Base-by-base conservation (phyloP, 2,797 vertebrate genomes). In the Tympanoctomys barrerae region DNA sequence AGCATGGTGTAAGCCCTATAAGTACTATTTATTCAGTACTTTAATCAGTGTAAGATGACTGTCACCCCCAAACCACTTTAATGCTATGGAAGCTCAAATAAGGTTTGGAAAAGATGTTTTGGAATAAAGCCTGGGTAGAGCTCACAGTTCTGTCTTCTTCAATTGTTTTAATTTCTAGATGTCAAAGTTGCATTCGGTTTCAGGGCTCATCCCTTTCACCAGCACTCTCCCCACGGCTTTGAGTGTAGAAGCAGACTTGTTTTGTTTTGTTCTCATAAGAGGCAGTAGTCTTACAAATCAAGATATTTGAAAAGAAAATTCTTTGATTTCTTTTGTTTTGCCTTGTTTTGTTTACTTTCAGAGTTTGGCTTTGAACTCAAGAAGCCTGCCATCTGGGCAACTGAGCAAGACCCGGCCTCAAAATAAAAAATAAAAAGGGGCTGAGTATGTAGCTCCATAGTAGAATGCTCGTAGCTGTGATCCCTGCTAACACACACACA, bases 281-380 rank as follows among this genome's bases (percentile, higher is more conserved):
- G 42, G 81, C 13, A 77, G 64, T 0, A 89, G 54, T 28, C 59
- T 64, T 88, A 16, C 71, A 95, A 93, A 96, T 70, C 14, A 90
- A 88, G 52, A 46, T 75, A 11, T 36, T 70, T 68, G 71, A 90
- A 73, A 10, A 84, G 24, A n/a, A 87, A 87, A 90, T 36, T 4
- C 42, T 31, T 84, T 82, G 24, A 26, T 78, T 64, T 92, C 19
- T 39, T 80, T 93, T 62, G 13, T 46, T 80, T 93, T 57, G 10
- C 33, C 22, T 90, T 87, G 57, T 73, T 96, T 61, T 77, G 70
- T 73, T 94, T 81, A 28, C 82, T 86, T 95, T 91, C 28, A 86
- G 84, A 64, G 7, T 26, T 78, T 78, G 28, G 22, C 62, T 87
- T 96, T 61, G 77, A 83, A 92, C 13, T 77, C 83, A 92, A 75